Percentiles rank a stretch among this genome's conserved stretches.
These are phyloP conservation scores for Forpus xanthops DNA, from an alignment of 2,797 vertebrate genomes.

Conservation along the genomic window DNA sequence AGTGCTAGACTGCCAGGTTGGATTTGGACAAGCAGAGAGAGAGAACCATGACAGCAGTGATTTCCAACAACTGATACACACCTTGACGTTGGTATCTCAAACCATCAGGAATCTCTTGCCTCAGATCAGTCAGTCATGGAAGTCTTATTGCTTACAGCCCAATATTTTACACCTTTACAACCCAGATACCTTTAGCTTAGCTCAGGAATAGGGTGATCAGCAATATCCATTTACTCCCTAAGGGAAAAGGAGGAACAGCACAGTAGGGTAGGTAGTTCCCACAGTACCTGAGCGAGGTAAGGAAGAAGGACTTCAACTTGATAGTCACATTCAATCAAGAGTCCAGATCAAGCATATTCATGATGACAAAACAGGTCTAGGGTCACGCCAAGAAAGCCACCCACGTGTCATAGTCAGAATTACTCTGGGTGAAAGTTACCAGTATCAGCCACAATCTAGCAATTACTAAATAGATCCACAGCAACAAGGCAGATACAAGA, in stretches of 20 bases:
- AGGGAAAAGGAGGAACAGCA: accelerated
- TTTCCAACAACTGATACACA: background rate
- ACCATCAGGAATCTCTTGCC: background rate
- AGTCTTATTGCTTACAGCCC: background rate
- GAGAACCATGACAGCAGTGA: accelerated
- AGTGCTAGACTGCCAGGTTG: background rate
- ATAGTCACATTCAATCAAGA: accelerated
- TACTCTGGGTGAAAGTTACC: accelerated
- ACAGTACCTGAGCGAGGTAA: accelerated
- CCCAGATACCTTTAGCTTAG: background rate
- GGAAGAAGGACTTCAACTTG: accelerated
- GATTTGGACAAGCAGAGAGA: background rate
- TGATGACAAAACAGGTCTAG: accelerated
- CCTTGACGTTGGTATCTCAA: background rate
- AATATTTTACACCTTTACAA: no score
- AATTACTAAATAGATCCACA: background rate
- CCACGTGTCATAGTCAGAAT: background rate
- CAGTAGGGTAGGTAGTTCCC: accelerated
- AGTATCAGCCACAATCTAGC: background rate
- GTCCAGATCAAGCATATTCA: background rate
- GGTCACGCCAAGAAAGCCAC: background rate
- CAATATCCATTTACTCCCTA: accelerated
- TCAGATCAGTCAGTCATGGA: background rate
- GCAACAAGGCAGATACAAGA: accelerated
- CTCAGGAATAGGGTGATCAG: background rate